Percentiles rank a stretch among this genome's conserved stretches.
phyloP scores from a whole-genome alignment of 2,797 vertebrate genomes.

The Pelodytes ibericus region DNA sequence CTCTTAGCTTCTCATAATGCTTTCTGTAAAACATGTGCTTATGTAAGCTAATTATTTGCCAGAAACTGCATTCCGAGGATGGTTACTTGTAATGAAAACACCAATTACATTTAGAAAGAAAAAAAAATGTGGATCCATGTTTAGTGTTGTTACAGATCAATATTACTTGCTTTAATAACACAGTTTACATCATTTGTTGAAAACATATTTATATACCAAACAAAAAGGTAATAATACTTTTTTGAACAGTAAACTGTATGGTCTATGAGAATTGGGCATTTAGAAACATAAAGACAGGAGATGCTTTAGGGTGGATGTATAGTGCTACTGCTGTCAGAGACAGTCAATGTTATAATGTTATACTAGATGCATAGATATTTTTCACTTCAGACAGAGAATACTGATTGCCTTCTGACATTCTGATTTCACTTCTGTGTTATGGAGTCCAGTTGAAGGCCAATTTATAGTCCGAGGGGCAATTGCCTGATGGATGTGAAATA shows the following conservation, averaged over 20 bases:
- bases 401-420: too few species aligned
- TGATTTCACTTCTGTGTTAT: too few species aligned
- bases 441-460: too few species aligned
- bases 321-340: too few species aligned
- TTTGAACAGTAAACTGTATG: background rate
- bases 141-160: constrained; percentile 5
- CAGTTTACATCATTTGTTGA: background rate
- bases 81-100: constrained; percentile 6
- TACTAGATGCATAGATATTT: too few species aligned
- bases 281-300: too few species aligned
- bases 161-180: constrained; percentile 10
- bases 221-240: background rate
- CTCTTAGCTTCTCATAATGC: constrained; percentile 12
- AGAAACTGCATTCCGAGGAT: background rate
- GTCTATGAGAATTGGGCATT: background rate
- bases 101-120: constrained; percentile 21
- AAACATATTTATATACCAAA: background rate
- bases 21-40: constrained; percentile 16
- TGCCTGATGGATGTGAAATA: too few species aligned
- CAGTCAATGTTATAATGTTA: too few species aligned
- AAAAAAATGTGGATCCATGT: background rate
- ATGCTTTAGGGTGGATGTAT: too few species aligned
- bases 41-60: constrained; percentile 19
- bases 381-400: too few species aligned
- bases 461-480: too few species aligned